Evolutionary conservation across 2,797 vertebrate genomes (phyloP).

Genomic region (Cyclopterus lumpus): DNA sequence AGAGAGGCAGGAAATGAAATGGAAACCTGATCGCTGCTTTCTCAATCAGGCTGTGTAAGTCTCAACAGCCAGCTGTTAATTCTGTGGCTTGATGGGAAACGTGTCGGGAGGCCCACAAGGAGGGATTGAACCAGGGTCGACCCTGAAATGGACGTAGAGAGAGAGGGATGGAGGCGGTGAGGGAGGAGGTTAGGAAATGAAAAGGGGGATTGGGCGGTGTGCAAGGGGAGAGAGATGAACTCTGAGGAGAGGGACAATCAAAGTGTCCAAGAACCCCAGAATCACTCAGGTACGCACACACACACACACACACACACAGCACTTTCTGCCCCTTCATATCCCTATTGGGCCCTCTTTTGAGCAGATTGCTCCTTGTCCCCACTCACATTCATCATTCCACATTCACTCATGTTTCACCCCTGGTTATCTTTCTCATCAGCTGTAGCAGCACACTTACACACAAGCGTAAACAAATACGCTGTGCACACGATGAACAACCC

Average conservation of each 20-base stretch:
- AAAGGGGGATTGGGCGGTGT: constrained; percentile 35
- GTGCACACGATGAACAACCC: constrained; percentile 3
- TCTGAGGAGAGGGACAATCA: constrained; percentile 62
- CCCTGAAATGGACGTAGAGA: constrained; percentile 57
- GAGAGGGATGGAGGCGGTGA: background rate
- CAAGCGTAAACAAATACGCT: constrained; percentile 6
- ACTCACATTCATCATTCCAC: constrained; percentile 76
- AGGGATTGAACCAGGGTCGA: constrained; percentile 73
- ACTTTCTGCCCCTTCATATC: constrained; percentile 50
- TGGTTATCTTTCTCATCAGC: constrained; percentile 50
- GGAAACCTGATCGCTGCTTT: constrained; percentile 57
- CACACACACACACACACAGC: constrained; percentile 31
- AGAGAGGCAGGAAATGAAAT: constrained; percentile 53
- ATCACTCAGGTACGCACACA: constrained; percentile 40
- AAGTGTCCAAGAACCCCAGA: constrained; percentile 56
- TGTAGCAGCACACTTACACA: constrained; percentile 32
- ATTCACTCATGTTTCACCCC: constrained; percentile 61
- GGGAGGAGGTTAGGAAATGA: constrained; percentile 43
- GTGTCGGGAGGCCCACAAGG: constrained; percentile 72
- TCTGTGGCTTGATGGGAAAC: constrained; percentile 83
- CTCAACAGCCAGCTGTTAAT: constrained; percentile 83
- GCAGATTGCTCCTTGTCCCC: constrained; percentile 74
- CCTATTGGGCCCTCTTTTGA: constrained; percentile 60
- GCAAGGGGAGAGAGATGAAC: constrained; percentile 36
- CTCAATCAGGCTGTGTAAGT: constrained; percentile 69